Conservation (phyloP, 2,113 vertebrate genomes). For the Pelvicachromis taeniatus region DNA sequence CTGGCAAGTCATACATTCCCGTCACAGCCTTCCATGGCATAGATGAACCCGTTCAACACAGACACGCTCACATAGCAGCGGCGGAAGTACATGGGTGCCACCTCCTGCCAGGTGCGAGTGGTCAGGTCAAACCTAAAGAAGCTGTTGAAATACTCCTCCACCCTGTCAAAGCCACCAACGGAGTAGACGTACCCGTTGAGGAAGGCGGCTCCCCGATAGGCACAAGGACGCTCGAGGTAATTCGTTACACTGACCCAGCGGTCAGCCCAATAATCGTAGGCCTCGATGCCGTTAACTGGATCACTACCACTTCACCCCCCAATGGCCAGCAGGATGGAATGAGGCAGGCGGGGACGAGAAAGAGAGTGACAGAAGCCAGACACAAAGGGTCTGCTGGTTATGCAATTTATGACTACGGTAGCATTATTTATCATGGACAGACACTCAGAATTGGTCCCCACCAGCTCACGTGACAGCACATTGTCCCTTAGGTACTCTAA, state of each 20-base stretch:
- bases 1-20: no score
- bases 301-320: background rate
- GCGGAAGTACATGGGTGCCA: no score
- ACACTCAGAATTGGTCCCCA: no score
- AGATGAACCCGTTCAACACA: no score
- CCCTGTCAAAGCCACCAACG: conserved; percentile 22
- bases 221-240: background rate
- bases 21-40: no score
- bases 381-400: no score
- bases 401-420: no score
- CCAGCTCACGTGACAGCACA: no score
- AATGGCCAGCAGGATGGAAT: conserved; percentile 17
- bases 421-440: no score
- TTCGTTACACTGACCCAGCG: background rate
- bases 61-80: no score
- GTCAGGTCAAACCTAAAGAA: conserved; percentile 2
- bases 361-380: background rate
- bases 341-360: conserved; percentile 25
- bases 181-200: conserved; percentile 24
- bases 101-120: conserved; percentile 5
- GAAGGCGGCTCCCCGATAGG: conserved; percentile 22
- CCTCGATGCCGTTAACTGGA: conserved; percentile 5
- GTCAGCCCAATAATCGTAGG: background rate
- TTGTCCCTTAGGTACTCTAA: no score
- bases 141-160: conserved; percentile 16